Evolutionary conservation across 1,140 invertebrate species (phyloP).

Genomic region (Lasaia peninsularis): DNA sequence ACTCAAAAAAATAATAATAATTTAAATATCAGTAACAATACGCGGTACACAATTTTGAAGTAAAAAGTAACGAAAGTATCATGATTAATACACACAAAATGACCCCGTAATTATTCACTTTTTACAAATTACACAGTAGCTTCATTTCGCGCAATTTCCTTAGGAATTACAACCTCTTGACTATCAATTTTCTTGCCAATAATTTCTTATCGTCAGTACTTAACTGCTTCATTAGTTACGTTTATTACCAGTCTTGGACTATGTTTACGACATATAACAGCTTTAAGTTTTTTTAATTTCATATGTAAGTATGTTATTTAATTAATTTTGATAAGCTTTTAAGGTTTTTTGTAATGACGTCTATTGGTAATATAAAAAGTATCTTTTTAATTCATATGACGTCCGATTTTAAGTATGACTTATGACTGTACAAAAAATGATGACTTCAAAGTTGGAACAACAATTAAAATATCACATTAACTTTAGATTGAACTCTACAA

Average conservation of each 20-base stretch:
- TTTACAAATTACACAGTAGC: slow-evolving; percentile 15
- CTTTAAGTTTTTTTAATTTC: neutral
- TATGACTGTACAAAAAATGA: no score
- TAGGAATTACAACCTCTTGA: slow-evolving; percentile 7
- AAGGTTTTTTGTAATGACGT: no score
- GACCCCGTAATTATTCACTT: slow-evolving; percentile 10
- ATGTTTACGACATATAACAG: slow-evolving; percentile 2
- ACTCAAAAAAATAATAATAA: no score
- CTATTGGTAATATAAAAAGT: no score
- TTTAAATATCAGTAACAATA: no score
- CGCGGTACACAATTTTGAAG: no score
- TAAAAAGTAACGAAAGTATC: neutral
- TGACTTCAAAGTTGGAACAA: no score
- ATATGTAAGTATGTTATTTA: neutral
- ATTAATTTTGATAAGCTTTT: no score
- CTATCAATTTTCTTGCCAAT: slow-evolving; percentile 25
- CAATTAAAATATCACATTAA: no score
- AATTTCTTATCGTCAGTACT: slow-evolving; percentile 25
- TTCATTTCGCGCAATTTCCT: slow-evolving; percentile 14
- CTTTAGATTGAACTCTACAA: no score
- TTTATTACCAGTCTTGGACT: slow-evolving; percentile 19
- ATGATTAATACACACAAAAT: neutral
- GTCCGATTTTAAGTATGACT: no score
- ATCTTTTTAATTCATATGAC: no score
- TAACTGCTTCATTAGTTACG: slow-evolving; percentile 26